These are phyloP conservation scores for Crambe crambe DNA, from an alignment of 37 sponge, comb jelly and placozoan species.

Conservation along the genomic window DNA sequence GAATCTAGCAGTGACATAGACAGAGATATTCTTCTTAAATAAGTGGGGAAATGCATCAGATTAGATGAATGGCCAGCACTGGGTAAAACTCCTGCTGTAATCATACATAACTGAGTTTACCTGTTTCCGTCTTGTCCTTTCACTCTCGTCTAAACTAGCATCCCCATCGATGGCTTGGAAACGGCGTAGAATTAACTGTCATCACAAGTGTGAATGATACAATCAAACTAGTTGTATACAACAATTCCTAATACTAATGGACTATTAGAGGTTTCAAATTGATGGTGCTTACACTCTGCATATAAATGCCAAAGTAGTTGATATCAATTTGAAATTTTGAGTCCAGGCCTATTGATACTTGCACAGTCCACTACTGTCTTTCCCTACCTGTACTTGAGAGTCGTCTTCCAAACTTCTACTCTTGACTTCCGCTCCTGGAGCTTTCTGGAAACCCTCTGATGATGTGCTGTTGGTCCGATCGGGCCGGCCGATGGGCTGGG, in stretches of 20 bases:
- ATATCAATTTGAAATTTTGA: no score
- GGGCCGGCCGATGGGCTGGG: slow-evolving; percentile 39
- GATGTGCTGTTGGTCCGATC: slow-evolving; percentile 12
- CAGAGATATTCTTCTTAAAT: neutral
- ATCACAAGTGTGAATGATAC: neutral
- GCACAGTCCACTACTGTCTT: no score
- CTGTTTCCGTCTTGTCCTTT: slow-evolving; percentile 63
- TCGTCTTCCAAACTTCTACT: slow-evolving; percentile 59
- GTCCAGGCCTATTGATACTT: no score
- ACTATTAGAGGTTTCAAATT: no score
- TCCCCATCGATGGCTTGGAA: slow-evolving; percentile 74
- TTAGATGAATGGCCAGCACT: no score
- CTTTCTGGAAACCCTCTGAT: slow-evolving; percentile 57
- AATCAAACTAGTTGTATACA: no score
- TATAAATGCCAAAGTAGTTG: no score
- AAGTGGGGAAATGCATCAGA: neutral
- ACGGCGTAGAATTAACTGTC: slow-evolving; percentile 56
- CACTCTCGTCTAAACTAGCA: slow-evolving; percentile 60
- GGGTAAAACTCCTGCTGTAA: neutral
- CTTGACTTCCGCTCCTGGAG: slow-evolving; percentile 80
- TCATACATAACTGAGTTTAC: neutral
- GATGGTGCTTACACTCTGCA: no score
- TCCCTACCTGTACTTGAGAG: neutral
- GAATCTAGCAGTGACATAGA: neutral
- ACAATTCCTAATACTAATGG: no score